A percentile compares a stretch with the other conserved stretches of the same genome.
phyloP scores from a whole-genome alignment of 2,888 invertebrate species.

The Bedellia somnulentella region DNA sequence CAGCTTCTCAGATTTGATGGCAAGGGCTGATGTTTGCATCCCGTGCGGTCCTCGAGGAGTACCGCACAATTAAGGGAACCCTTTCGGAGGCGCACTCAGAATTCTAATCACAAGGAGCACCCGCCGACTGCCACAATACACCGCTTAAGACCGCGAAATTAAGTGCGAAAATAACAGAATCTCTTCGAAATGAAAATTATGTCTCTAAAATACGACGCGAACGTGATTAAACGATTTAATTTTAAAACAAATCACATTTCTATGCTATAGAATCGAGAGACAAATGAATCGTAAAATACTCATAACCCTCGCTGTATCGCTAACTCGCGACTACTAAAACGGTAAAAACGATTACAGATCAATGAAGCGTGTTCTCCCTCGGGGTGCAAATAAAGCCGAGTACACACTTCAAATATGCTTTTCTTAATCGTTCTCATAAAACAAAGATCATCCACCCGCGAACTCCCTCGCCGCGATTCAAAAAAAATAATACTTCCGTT shows the following conservation, averaged over 20 bases:
- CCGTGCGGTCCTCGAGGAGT: constrained; percentile 29
- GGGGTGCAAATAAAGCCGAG: constrained; percentile 54
- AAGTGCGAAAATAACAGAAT: constrained; percentile 45
- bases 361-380: constrained; percentile 54
- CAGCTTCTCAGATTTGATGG: constrained; percentile 1
- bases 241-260: neutral
- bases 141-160: constrained; percentile 42
- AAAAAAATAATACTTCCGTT: constrained; percentile 40
- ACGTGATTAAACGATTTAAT: neutral
- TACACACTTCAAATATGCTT: constrained; percentile 62
- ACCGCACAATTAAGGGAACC: constrained; percentile 46
- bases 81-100: constrained; percentile 41
- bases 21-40: constrained; percentile 18
- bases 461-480: constrained; percentile 36
- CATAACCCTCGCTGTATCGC: constrained; percentile 28
- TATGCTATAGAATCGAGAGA: too few species aligned
- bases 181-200: constrained; percentile 12
- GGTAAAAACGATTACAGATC: constrained; percentile 58
- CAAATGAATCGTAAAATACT: constrained; percentile 15
- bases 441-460: constrained; percentile 52
- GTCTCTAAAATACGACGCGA: neutral
- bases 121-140: constrained; percentile 37
- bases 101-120: constrained; percentile 46
- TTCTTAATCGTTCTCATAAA: constrained; percentile 63
- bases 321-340: constrained; percentile 21